These are phyloP conservation scores for Chaitophorus viminalis DNA, from an alignment of 2,888 invertebrate genomes.

Conservation along the genomic window DNA sequence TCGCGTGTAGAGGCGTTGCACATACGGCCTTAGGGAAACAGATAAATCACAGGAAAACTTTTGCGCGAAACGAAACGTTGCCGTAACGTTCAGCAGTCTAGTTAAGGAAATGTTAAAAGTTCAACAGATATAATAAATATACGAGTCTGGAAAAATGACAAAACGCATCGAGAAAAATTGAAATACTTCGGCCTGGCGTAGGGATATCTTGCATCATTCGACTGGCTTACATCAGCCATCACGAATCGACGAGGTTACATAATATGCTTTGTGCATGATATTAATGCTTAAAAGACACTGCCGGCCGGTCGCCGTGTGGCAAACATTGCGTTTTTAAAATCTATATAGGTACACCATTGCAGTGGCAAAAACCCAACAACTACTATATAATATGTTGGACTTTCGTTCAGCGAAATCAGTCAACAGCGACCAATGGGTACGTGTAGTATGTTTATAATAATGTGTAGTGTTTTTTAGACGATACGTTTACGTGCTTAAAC, in stretches of 20 bases:
- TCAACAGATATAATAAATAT: conserved; percentile 23
- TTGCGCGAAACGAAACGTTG: conserved; percentile 2
- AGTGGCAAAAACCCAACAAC: too few relatives aligned
- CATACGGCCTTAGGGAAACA: conserved; percentile 16
- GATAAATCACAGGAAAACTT: conserved; percentile 52
- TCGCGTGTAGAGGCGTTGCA: conserved; percentile 24
- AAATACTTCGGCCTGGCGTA: not conserved
- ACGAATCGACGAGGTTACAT: not conserved
- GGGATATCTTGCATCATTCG: not conserved
- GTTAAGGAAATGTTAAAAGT: conserved; percentile 24
- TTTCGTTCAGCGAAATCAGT: too few relatives aligned
- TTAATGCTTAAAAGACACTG: not conserved
- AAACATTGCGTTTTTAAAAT: too few relatives aligned
- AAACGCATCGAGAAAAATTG: not conserved
- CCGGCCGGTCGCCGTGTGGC: too few relatives aligned
- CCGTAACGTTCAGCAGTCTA: conserved; percentile 10
- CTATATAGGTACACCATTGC: too few relatives aligned
- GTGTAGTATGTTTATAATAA: too few relatives aligned
- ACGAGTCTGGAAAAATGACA: not conserved
- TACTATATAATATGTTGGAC: too few relatives aligned
- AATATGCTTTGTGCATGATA: not conserved
- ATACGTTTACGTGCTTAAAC: too few relatives aligned
- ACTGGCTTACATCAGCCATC: not conserved
- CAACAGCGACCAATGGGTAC: too few relatives aligned
- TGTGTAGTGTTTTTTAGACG: too few relatives aligned